Evolutionary conservation across 2,888 invertebrate genomes (phyloP).

Genomic region (Ferdinandea cuprea): DNA sequence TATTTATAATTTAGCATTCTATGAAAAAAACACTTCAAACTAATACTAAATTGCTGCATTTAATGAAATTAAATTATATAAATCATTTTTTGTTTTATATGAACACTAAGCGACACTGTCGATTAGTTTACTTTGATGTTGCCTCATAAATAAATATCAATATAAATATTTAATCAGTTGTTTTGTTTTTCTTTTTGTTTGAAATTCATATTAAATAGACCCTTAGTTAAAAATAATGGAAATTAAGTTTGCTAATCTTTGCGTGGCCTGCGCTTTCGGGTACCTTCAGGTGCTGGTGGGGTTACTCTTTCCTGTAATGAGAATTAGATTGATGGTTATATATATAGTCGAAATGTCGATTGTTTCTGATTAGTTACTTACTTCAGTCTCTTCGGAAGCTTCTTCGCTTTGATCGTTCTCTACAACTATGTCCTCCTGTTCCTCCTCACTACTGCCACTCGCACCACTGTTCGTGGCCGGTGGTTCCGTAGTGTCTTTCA

Average conservation of each 20-base stretch:
- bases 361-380: conserved; percentile 47
- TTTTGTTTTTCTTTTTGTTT: conserved; percentile 34
- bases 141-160: conserved; percentile 56
- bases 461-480: conserved; percentile 73
- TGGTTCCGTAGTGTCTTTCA: conserved; percentile 75
- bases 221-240: conserved; percentile 60
- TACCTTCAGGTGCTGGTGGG: conserved; percentile 60
- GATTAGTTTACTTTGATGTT: conserved; percentile 49
- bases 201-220: conserved; percentile 70
- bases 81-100: conserved; percentile 38
- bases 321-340: neutral
- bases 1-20: conserved; percentile 49
- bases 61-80: conserved; percentile 63
- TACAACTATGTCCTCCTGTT: conserved; percentile 74
- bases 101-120: conserved; percentile 61
- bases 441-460: conserved; percentile 75
- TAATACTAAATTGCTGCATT: conserved; percentile 72
- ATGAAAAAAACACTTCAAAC: conserved; percentile 68
- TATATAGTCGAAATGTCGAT: neutral
- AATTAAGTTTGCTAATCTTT: conserved; percentile 78
- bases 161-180: conserved; percentile 64
- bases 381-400: conserved; percentile 78
- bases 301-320: conserved; percentile 53
- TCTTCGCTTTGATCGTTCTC: conserved; percentile 73
- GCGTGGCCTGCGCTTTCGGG: conserved; percentile 81